phyloP scores from a whole-genome alignment of 1,140 invertebrate genomes.

The Xylocopa sonorina region DNA sequence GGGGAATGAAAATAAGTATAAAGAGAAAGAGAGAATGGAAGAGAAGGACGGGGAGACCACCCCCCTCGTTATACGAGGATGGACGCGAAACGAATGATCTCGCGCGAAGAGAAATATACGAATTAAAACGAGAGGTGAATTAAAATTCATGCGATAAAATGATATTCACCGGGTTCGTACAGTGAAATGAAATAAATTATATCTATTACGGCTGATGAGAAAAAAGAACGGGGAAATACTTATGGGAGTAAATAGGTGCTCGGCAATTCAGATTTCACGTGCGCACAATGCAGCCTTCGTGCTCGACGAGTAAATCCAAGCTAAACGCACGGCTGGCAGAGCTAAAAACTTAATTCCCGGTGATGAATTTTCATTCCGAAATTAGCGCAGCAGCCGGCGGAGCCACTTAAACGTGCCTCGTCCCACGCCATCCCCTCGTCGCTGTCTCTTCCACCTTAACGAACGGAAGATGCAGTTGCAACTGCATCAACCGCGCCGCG shows the following conservation, averaged over 20 bases:
- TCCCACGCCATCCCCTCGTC: too few relatives aligned
- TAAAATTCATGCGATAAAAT: background rate
- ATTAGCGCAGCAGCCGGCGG: background rate
- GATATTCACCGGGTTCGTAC: background rate
- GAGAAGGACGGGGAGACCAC: too few relatives aligned
- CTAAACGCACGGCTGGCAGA: background rate
- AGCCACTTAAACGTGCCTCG: slow-evolving; percentile 4
- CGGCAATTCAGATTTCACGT: background rate
- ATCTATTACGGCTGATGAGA: background rate
- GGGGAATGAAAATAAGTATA: background rate
- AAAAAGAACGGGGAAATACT: background rate
- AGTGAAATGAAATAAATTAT: background rate
- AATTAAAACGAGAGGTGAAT: background rate
- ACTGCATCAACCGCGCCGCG: background rate
- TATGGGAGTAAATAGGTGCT: background rate
- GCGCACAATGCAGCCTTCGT: background rate
- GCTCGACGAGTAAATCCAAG: background rate
- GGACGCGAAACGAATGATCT: too few relatives aligned
- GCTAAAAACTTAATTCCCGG: slow-evolving; percentile 44
- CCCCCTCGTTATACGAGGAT: too few relatives aligned
- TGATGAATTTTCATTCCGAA: slow-evolving; percentile 45
- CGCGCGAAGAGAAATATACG: background rate
- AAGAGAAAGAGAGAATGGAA: background rate
- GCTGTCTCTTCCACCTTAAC: background rate
- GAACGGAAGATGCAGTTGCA: slow-evolving; percentile 7